phyloP scores from a whole-genome alignment of 2,797 vertebrate species.

The Betta splendens region DNA sequence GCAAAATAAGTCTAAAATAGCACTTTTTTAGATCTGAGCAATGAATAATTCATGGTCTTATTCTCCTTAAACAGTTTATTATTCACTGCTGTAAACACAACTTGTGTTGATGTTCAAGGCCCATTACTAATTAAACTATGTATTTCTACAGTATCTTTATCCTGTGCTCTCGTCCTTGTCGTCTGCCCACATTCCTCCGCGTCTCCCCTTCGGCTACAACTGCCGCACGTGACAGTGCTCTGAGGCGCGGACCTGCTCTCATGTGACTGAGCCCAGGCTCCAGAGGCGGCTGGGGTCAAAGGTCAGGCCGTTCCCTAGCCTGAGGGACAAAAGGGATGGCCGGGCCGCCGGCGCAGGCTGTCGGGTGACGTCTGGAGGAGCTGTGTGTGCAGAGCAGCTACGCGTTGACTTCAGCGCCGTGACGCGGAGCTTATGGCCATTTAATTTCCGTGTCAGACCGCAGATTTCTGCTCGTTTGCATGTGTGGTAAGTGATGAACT shows the following conservation, averaged over 20 bases:
- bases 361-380: conserved; percentile 15
- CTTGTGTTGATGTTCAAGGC: neutral
- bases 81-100: too few species aligned
- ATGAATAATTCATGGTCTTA: neutral
- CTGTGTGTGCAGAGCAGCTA: neutral
- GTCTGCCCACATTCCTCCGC: conserved; percentile 35
- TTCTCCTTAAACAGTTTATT: too few species aligned
- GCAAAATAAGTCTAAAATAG: too few species aligned
- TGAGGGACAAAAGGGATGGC: conserved; percentile 56
- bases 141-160: neutral
- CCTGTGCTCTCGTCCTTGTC: neutral
- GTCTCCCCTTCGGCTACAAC: conserved; percentile 30
- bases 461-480: conserved; percentile 36
- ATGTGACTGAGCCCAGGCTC: conserved; percentile 53
- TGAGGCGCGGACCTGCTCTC: conserved; percentile 35
- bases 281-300: conserved; percentile 60
- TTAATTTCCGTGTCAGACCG: conserved; percentile 35
- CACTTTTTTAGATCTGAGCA: too few species aligned
- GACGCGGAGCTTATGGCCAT: conserved; percentile 13
- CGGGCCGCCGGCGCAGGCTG: conserved; percentile 48
- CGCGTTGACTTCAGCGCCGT: conserved; percentile 8
- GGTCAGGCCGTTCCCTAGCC: conserved; percentile 55
- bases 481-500: conserved; percentile 41
- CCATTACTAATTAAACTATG: neutral
- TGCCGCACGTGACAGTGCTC: conserved; percentile 33